Conservation (phyloP, 2,888 invertebrate genomes). For the Tenthredo mesomela region DNA sequence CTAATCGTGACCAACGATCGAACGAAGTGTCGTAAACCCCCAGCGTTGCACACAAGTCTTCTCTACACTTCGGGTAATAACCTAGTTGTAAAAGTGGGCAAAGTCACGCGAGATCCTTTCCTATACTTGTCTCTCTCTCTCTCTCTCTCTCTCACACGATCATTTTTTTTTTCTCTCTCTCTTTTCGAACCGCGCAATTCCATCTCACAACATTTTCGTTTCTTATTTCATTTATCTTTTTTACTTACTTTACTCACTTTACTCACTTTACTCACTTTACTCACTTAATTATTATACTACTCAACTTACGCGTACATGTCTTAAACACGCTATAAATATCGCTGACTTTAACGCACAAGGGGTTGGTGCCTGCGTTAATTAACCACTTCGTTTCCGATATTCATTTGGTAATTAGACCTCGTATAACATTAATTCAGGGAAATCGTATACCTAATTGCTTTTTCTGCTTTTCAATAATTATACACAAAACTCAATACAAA, state of each 20-base stretch:
- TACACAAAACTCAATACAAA: no score
- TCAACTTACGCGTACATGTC: background rate
- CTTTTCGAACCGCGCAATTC: background rate
- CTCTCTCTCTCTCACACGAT: no score
- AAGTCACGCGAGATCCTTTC: conserved; percentile 39
- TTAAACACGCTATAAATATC: background rate
- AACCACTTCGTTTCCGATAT: background rate
- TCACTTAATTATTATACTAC: background rate
- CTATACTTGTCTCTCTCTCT: background rate
- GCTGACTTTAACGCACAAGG: background rate
- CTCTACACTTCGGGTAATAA: conserved; percentile 43
- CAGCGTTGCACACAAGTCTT: conserved; percentile 31
- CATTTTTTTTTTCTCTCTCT: no score
- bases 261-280: background rate
- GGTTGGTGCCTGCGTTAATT: background rate
- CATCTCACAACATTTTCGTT: background rate
- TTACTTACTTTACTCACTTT: background rate
- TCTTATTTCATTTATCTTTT: background rate
- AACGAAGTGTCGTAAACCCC: conserved; percentile 44
- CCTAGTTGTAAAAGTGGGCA: conserved; percentile 41
- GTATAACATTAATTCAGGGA: background rate
- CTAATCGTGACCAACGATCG: conserved; percentile 44
- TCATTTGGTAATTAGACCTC: background rate
- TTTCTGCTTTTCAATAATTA: no score
- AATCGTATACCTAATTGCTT: no score